These are phyloP conservation scores for Parnassius apollo DNA, from an alignment of 2,888 invertebrate genomes.

Conservation along the genomic window DNA sequence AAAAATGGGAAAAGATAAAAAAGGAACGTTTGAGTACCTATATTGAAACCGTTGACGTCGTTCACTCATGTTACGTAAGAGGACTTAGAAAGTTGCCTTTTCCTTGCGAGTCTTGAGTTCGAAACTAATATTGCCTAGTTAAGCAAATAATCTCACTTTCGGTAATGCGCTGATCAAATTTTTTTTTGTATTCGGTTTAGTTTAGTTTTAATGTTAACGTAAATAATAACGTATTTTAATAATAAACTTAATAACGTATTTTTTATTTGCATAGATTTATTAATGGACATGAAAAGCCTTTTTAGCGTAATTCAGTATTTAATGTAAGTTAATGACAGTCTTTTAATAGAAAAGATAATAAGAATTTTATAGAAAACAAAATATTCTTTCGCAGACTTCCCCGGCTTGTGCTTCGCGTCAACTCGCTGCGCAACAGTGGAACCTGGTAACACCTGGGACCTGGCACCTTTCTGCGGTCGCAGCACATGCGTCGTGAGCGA, in stretches of 20 bases:
- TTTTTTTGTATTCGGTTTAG: too few relatives aligned
- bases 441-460: slow-evolving; percentile 91
- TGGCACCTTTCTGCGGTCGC: slow-evolving; percentile 94
- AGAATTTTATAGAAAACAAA: background rate
- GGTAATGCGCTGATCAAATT: background rate
- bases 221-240: too few relatives aligned
- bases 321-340: too few relatives aligned
- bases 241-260: too few relatives aligned
- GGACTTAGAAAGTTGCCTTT: slow-evolving; percentile 26
- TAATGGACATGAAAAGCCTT: too few relatives aligned
- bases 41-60: slow-evolving; percentile 18
- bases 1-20: too few relatives aligned
- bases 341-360: too few relatives aligned
- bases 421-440: slow-evolving; percentile 94
- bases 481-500: slow-evolving; percentile 92
- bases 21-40: too few relatives aligned
- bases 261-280: too few relatives aligned
- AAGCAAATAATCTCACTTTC: slow-evolving; percentile 8
- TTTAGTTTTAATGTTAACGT: too few relatives aligned
- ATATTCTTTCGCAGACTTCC: slow-evolving; percentile 84
- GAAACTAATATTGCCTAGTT: slow-evolving; percentile 4
- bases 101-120: slow-evolving; percentile 3
- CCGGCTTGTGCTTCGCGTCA: slow-evolving; percentile 94
- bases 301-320: too few relatives aligned
- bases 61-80: slow-evolving; percentile 10